Base-by-base conservation (phyloP, 2,888 invertebrate genomes). In the Heliconius ismenius region DNA sequence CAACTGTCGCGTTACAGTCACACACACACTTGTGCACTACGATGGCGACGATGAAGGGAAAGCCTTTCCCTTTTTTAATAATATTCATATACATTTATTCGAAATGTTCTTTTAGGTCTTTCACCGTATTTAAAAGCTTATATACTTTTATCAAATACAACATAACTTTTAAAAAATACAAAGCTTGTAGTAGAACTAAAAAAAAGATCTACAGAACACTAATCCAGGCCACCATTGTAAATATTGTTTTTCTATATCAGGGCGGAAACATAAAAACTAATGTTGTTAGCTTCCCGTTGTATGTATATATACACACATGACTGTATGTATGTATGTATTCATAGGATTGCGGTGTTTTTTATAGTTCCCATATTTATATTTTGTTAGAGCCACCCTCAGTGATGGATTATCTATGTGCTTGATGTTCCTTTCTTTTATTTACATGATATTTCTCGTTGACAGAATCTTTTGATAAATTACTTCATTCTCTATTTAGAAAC, bases 251-350 rank as follows among this genome's bases (percentile, higher is more conserved):
- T 60, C 26, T 58, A 54, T 49, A 49, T 70, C 39, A 49, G 10
- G 36, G 4, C 72, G 72, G 72, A 72, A 60, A 32, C 36, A 72
- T 72, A 72, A 62, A 72, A 72, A 10, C 72, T 60, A 72, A 72
- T n/a, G 36, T 15, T 32, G 36, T 72, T 69, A 54, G 69, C 21
- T 39, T 69, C n/a, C 60, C 15, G 72, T 39, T 39, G 3, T 9
- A 32, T 32, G 32, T 21, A 13, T 39, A 60, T 6, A 54, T 32
- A 6, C 3, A n/a, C 1, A 32, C n/a, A n/a, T n/a, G 58, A 11
- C 7, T 1, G 13, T 58, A 70, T 54, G 4, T 54, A 15, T 28
- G n/a, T 24, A n/a, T n/a, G 13, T 67, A 10, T 65, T 11, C 36
- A 21, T 36, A 9, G 13, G n/a, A 24, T 60, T 60, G 1, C 13